Percentiles rank a stretch among this genome's conserved stretches.
These are phyloP conservation scores for Rhyacophila evoluta DNA, from an alignment of 2,888 invertebrate species.

Conservation along the genomic window DNA sequence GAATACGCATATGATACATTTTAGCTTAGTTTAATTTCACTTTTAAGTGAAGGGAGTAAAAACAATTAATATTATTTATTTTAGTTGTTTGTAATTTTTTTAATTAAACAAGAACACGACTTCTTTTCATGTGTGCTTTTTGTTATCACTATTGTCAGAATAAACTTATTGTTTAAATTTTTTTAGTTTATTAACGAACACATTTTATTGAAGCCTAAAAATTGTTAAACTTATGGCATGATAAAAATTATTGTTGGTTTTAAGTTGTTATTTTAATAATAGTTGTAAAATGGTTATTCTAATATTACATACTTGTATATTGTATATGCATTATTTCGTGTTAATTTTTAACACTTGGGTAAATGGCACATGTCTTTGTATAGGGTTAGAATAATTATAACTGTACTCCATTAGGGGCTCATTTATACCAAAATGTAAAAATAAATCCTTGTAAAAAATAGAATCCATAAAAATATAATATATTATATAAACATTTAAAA, in stretches of 20 bases:
- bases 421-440: not conserved
- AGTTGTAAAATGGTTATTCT: not conserved
- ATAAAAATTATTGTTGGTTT: not conserved
- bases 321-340: not conserved
- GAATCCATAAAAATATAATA: not conserved
- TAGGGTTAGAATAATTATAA: not conserved
- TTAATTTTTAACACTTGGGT: not conserved
- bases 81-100: too few relatives aligned
- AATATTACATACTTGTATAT: not conserved
- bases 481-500: not conserved
- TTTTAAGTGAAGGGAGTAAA: too few relatives aligned
- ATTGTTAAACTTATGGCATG: too few relatives aligned
- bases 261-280: not conserved
- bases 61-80: too few relatives aligned
- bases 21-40: too few relatives aligned
- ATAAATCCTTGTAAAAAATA: conserved; percentile 5
- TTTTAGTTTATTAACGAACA: too few relatives aligned
- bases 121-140: too few relatives aligned
- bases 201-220: too few relatives aligned
- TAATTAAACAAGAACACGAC: too few relatives aligned
- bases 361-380: not conserved
- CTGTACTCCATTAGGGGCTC: not conserved
- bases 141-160: too few relatives aligned
- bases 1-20: too few relatives aligned
- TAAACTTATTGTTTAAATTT: too few relatives aligned